These are phyloP conservation scores for Hydrochoerus hydrochaeris DNA, from an alignment of 2,113 vertebrate species.

Conservation along the genomic window DNA sequence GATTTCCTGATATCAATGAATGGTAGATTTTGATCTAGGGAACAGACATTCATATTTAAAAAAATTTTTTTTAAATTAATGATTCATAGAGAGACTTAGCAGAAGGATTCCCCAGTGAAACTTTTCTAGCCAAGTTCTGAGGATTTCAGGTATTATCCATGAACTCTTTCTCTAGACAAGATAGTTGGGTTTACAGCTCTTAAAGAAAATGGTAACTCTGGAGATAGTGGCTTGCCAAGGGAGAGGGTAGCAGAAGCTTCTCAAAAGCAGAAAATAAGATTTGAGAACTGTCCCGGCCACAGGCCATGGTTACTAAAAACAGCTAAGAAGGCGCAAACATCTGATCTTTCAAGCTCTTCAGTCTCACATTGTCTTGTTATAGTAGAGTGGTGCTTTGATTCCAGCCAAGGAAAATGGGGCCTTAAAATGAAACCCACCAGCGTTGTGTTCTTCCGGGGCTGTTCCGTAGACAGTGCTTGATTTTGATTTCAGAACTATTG, in stretches of 20 bases:
- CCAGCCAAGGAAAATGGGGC: neutral
- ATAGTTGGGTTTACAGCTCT: neutral
- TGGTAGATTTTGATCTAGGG: neutral
- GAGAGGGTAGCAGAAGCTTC: neutral
- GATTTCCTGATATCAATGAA: neutral
- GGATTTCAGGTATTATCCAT: slow-evolving; percentile 4
- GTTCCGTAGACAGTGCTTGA: neutral
- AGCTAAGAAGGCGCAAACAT: neutral
- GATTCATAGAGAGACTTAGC: neutral
- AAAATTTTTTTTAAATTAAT: too few relatives aligned
- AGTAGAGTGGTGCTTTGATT: neutral
- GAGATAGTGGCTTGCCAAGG: neutral
- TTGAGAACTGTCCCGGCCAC: neutral
- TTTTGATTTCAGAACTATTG: slow-evolving; percentile 9
- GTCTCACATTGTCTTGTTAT: neutral
- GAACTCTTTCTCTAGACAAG: neutral
- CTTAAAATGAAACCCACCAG: neutral
- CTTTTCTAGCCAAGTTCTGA: neutral
- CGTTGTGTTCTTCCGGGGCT: accelerated
- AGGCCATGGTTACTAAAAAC: neutral
- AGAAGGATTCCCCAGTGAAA: neutral
- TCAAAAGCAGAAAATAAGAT: slow-evolving; percentile 3
- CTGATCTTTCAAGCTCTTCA: neutral
- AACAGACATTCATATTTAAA: neutral
- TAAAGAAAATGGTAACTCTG: neutral